Percentiles rank a stretch among this genome's conserved stretches.
Conservation (phyloP, 35 echinoderm and acorn worm genomes). For the Ophioderma brevispina region DNA sequence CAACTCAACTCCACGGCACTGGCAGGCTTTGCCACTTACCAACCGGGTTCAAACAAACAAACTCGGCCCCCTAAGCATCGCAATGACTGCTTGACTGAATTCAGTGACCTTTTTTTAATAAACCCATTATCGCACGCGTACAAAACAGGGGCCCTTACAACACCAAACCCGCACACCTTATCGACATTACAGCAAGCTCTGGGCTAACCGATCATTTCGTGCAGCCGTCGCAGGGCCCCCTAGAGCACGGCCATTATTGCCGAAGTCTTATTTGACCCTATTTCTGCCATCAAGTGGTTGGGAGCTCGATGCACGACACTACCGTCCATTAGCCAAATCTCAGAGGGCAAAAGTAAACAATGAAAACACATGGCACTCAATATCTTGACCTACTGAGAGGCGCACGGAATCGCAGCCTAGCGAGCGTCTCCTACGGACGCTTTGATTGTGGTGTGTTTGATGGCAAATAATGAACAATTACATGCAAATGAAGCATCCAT, state of each 20-base stretch:
- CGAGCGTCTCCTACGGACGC: too few relatives aligned
- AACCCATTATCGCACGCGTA: not conserved
- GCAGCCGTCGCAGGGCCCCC: not conserved
- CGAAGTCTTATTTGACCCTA: not conserved
- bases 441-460: not conserved
- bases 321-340: not conserved
- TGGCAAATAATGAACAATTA: not conserved
- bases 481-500: not conserved
- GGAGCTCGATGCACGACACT: not conserved
- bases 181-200: too few relatives aligned
- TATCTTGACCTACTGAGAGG: not conserved
- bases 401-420: not conserved
- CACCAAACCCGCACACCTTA: not conserved
- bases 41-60: too few relatives aligned
- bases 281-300: slow-evolving; percentile 1
- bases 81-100: not conserved
- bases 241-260: not conserved
- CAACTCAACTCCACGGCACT: too few relatives aligned
- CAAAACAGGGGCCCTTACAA: not conserved
- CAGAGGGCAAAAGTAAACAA: not conserved
- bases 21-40: too few relatives aligned
- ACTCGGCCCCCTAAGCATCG: not conserved
- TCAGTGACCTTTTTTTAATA: not conserved
- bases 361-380: not conserved
- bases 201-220: too few relatives aligned